A percentile compares a stretch with the other conserved stretches of the same genome.
Conservation (phyloP, 2,888 invertebrate species). For the Papilio protenor region DNA sequence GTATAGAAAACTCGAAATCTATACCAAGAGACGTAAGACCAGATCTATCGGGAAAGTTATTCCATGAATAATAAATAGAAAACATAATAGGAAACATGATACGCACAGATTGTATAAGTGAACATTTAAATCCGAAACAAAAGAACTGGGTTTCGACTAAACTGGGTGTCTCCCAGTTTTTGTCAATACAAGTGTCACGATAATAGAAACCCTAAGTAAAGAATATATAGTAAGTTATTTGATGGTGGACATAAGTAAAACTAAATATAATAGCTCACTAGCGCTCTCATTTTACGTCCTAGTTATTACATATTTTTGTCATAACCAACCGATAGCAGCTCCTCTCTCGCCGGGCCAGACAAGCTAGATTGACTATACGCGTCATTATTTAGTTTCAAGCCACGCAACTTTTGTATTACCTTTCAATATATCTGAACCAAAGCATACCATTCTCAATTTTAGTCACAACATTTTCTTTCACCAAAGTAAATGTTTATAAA, state of each 20-base stretch:
- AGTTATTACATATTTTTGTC: too few relatives aligned
- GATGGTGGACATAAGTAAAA: too few relatives aligned
- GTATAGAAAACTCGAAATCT: slow-evolving; percentile 24
- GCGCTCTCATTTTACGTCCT: too few relatives aligned
- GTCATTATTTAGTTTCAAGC: not conserved
- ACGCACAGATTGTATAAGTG: slow-evolving; percentile 13
- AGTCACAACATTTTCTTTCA: not conserved
- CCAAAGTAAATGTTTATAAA: slow-evolving; percentile 2
- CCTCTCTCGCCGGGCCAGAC: too few relatives aligned
- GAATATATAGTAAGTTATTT: too few relatives aligned
- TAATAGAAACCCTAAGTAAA: too few relatives aligned
- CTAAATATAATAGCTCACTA: too few relatives aligned
- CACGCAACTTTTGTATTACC: not conserved
- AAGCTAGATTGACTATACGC: too few relatives aligned
- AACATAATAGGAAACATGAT: slow-evolving; percentile 37
- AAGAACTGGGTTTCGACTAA: too few relatives aligned
- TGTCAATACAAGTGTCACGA: too few relatives aligned
- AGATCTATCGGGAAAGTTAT: slow-evolving; percentile 32
- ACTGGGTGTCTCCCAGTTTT: too few relatives aligned
- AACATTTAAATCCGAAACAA: slow-evolving; percentile 12
- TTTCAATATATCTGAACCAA: not conserved
- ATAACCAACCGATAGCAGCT: too few relatives aligned
- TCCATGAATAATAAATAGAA: slow-evolving; percentile 42
- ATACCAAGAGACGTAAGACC: slow-evolving; percentile 1
- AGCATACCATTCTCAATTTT: slow-evolving; percentile 6